Percentiles rank a stretch among this genome's conserved stretches.
phyloP scores from a whole-genome alignment of 2,888 invertebrate species.

The Seira ritae region DNA sequence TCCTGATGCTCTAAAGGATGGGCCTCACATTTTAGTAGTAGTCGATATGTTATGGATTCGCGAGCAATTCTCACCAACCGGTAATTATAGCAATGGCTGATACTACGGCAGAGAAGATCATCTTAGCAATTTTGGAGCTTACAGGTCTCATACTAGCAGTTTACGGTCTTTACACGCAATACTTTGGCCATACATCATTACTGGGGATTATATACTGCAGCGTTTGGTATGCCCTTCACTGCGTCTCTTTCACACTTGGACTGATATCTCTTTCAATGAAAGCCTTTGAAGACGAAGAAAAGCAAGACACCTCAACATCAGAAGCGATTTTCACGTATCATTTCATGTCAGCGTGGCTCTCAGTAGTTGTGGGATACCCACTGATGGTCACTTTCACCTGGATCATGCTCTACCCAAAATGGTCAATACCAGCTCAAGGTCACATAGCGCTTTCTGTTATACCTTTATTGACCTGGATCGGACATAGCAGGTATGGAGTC shows the following conservation, averaged over 20 bases:
- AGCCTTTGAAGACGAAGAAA: slow-evolving; percentile 3
- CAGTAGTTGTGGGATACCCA: slow-evolving; percentile 62
- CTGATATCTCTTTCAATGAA: slow-evolving; percentile 23
- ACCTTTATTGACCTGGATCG: slow-evolving; percentile 53
- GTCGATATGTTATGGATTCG: too few relatives aligned
- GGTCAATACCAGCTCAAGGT: slow-evolving; percentile 10
- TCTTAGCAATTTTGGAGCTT: slow-evolving; percentile 42
- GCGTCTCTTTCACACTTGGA: slow-evolving; percentile 40
- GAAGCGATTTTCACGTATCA: slow-evolving; percentile 43
- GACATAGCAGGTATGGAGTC: slow-evolving; percentile 21
- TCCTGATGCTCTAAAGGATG: too few relatives aligned
- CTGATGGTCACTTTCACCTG: slow-evolving; percentile 54
- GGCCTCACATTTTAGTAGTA: too few relatives aligned
- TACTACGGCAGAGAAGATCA: neutral
- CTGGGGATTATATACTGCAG: slow-evolving; percentile 33
- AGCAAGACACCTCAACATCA: neutral
- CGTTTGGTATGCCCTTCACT: slow-evolving; percentile 52
- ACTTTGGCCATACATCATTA: neutral
- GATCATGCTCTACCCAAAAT: slow-evolving; percentile 42
- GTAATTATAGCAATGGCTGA: too few relatives aligned
- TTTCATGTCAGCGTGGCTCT: slow-evolving; percentile 54
- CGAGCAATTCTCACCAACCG: too few relatives aligned
- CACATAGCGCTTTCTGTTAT: slow-evolving; percentile 27
- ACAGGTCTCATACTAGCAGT: neutral
- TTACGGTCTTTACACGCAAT: slow-evolving; percentile 41